Base-by-base conservation (phyloP, 2,888 invertebrate species). In the Drosophila gaucha region DNA sequence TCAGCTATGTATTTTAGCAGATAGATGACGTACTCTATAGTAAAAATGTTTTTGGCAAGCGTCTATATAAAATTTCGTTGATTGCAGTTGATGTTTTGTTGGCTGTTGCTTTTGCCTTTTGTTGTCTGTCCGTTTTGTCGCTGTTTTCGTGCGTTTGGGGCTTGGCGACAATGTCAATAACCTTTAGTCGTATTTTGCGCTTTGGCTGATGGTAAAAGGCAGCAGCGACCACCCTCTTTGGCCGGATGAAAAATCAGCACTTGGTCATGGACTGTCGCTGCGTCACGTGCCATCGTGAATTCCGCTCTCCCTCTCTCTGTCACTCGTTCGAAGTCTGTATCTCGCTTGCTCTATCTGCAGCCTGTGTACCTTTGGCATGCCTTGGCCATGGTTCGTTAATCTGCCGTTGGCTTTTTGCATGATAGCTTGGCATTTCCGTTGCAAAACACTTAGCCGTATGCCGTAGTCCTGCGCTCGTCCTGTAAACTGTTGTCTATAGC, bases 181-280 rank as follows among this genome's bases (percentile, higher is more conserved):
- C 87, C 86, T 82, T 78, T 80, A 54, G 79, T 65, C 63, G 73
- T 69, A 74, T 30, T 33, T 43, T 49, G 33, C 46, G 47, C 30
- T 39, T 46, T 52, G 50, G 39, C n/a, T n/a, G n/a, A n/a, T n/a
- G n/a, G n/a, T n/a, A n/a, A n/a, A n/a, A n/a, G n/a, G n/a, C n/a
- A n/a, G 31, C 57, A 12, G 35, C 63, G 41, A 38, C 36, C 67
- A 59, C 52, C 52, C 69, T 46, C 24, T 50, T 75, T 65, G 59
- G 73, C 67, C 70, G 71, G 62, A 85, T 77, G 79, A 74, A 73
- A 85, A 84, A 86, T 86, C 85, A 79, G 85, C 86, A 85, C 85
- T 85, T 85, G 85, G 85, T 84, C 87, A 86, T 85, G 87, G 85
- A 84, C 84, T 83, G 80, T 71, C 86, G 79, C 79, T 79, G 82